Percentiles rank a stretch among this genome's conserved stretches.
phyloP scores from a whole-genome alignment of 2,113 vertebrate genomes.

The Ursus arctos region DNA sequence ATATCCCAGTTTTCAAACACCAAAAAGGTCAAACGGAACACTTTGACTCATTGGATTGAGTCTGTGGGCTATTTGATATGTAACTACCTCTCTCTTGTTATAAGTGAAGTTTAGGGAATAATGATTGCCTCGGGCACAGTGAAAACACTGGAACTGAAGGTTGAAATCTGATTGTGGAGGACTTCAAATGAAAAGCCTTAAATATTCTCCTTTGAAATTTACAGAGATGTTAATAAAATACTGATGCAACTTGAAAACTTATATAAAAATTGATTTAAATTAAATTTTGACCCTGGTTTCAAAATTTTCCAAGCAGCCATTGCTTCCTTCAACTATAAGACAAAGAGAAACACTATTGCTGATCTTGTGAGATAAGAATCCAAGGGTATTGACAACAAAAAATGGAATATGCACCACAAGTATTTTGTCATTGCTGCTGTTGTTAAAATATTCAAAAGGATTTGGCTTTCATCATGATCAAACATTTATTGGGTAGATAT shows the following conservation, averaged over 20 bases:
- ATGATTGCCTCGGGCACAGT: not conserved
- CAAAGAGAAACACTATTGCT: not conserved
- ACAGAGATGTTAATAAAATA: not conserved
- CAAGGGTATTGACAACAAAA: not conserved
- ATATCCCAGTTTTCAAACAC: not conserved
- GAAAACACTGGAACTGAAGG: accelerated
- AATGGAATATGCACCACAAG: not conserved
- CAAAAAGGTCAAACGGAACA: not conserved
- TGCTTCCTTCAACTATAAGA: not conserved
- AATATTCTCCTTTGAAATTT: not conserved
- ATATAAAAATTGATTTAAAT: not conserved
- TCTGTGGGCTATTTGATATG: accelerated
- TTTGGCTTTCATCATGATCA: not conserved
- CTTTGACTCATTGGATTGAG: not conserved
- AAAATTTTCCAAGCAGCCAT: not conserved
- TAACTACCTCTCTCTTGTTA: not conserved
- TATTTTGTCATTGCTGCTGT: not conserved
- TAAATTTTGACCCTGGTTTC: not conserved
- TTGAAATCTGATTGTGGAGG: not conserved
- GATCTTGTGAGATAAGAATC: not conserved
- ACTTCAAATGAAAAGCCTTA: not conserved
- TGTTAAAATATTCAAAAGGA: not conserved
- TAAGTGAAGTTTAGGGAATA: not conserved
- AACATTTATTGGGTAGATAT: slow-evolving; percentile 28
- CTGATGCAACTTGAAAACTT: not conserved